These are phyloP conservation scores for Istiophorus platypterus DNA, from an alignment of 2,113 vertebrate species.

Conservation along the genomic window DNA sequence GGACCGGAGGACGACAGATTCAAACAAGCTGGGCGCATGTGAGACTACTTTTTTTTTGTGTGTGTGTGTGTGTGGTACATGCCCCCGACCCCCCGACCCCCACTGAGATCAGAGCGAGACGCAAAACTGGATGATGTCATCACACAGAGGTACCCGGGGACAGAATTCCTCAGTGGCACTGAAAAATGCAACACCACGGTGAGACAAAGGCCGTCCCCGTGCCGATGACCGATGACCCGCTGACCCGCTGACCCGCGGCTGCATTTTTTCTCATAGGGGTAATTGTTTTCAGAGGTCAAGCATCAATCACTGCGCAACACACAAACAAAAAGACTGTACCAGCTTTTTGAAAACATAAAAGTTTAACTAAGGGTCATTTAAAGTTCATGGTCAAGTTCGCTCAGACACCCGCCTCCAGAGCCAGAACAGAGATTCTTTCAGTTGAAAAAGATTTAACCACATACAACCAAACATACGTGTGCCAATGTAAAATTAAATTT, in stretches of 20 bases:
- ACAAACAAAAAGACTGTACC: constrained; percentile 45
- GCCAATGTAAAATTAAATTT: background rate
- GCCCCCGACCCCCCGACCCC: too few relatives aligned
- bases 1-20: constrained; percentile 48
- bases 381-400: constrained; percentile 54
- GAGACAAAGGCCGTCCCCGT: constrained; percentile 41
- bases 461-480: background rate
- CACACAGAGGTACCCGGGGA: constrained; percentile 37
- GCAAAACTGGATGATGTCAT: constrained; percentile 62
- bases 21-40: constrained; percentile 47
- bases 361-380: constrained; percentile 19
- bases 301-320: constrained; percentile 46
- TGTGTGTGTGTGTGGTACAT: background rate
- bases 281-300: constrained; percentile 58
- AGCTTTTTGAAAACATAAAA: constrained; percentile 5
- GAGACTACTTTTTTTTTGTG: constrained; percentile 35
- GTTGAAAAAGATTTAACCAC: background rate
- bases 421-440: background rate
- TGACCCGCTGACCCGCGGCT: constrained; percentile 15
- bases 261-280: constrained; percentile 50
- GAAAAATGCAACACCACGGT: constrained; percentile 56
- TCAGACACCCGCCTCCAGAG: constrained; percentile 2
- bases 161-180: constrained; percentile 71
- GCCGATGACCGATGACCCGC: constrained; percentile 23
- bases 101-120: constrained; percentile 34